These are phyloP conservation scores for Dendropsophus ebraccatus DNA, from an alignment of 2,113 vertebrate species.

Conservation along the genomic window DNA sequence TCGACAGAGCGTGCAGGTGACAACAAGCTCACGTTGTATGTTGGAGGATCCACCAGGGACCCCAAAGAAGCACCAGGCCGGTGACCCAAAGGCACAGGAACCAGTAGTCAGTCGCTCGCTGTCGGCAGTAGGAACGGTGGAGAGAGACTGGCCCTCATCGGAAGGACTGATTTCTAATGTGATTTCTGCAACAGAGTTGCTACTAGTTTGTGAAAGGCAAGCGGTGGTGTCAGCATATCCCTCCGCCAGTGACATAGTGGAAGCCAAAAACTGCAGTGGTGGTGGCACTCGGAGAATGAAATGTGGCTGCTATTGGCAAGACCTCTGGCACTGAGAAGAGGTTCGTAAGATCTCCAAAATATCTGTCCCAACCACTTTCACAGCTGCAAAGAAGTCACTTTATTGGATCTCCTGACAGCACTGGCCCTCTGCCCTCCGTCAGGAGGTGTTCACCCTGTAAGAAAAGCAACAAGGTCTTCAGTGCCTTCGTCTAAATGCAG, in stretches of 20 bases:
- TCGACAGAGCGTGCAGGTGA: constrained; percentile 16
- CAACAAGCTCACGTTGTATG: constrained; percentile 10
- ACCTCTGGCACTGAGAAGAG: neutral
- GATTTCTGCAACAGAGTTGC: neutral
- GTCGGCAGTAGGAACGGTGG: neutral
- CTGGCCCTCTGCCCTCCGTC: neutral
- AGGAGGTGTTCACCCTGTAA: neutral
- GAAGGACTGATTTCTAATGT: neutral
- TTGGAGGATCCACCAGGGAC: constrained; percentile 15
- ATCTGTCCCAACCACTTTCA: neutral
- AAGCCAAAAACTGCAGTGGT: neutral
- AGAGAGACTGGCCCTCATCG: neutral
- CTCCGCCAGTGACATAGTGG: constrained; percentile 1
- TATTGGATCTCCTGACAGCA: neutral
- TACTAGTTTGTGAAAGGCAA: neutral
- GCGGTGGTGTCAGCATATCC: neutral
- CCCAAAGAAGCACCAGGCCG: constrained; percentile 29
- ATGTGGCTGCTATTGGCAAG: neutral
- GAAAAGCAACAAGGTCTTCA: constrained; percentile 7
- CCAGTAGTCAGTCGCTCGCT: neutral
- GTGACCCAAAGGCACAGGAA: neutral
- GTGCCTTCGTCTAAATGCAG: neutral
- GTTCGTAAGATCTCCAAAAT: neutral
- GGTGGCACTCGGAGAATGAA: neutral
- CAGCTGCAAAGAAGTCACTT: neutral